Base-by-base conservation (phyloP, 2,113 vertebrate genomes). In the Poeciliopsis occidentalis region DNA sequence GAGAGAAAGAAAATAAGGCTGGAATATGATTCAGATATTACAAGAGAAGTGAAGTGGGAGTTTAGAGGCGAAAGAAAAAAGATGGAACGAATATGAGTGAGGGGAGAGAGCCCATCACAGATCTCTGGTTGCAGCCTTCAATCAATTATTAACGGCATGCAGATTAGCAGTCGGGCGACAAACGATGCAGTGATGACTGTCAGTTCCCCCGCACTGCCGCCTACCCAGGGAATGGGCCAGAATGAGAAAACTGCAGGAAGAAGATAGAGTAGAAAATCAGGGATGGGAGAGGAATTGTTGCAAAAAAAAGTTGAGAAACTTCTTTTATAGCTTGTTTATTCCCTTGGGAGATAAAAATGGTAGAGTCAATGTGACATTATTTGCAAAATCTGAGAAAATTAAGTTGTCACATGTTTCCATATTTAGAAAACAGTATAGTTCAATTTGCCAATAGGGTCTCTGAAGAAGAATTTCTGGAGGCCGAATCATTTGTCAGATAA, bases 81-180 rank as follows among this genome's bases (percentile, higher is more conserved):
- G 73, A 87, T 81, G 83, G 79, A 89, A 78, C 62, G 76, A 84
- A 82, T 78, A 83, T 78, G 71, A 69, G 37, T 32, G 67, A 67
- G 71, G 74, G 64, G 72, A 67, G 77, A 76, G 85, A 90, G 88
- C 86, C 86, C 84, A 90, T 88, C 86, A 83, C 73, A 89, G 88
- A 88, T 87, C 83, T 87, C 82, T 86, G 82, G 82, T 87, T 84
- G 82, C 86, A 71, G 85, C 76, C 87, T 85, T 87, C 85, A 89
- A 93, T 95, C 89, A 93, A 93, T 94, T 94, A 94, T 95, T 95
- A 93, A 95, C 88, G 85, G 67, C 80, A 90, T 93, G 91, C 92
- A 94, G 92, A 94, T 95, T 93, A 94, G 89, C 90, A 82, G 81
- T 61, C 74, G 71, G 80, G 84, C 81, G 69, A 88, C 90, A 88